Base-by-base conservation (phyloP, 2,797 vertebrate genomes). In the Scolopax rusticola region DNA sequence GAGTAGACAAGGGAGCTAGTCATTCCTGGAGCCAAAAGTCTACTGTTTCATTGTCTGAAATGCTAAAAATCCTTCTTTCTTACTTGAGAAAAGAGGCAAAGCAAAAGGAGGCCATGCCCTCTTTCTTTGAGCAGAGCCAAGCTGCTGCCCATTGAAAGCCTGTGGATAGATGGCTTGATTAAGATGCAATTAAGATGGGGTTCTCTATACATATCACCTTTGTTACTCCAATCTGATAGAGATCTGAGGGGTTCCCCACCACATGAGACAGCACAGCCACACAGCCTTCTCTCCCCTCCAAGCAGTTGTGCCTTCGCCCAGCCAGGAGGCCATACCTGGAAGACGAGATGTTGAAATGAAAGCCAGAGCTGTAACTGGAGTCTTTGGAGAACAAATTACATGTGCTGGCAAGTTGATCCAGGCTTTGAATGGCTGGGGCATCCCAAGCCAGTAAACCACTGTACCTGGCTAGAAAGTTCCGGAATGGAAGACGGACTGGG, bases 391-490 rank as follows among this genome's bases (percentile, higher is more conserved):
- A 57, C 7, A 84, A 77, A 84, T 63, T 36, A 38, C 48, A 23
- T 5, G 28, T 43, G 15, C 32, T 81, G 48, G 33, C 13, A 48
- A 63, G 18, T 77, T 11, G 33, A 41, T 18, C 38, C 79, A 59
- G 87, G 63, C 8, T 78, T 70, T 65, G 7, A 69, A n/a, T 27
- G n/a, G 40, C 81, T 69, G 40, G 64, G 48, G 56, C 32, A 78
- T 47, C 12, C 50, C 71, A 13, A 56, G 38, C 13, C 61, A 67
- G 56, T 24, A 60, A 33, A 38, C 0, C 50, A 59, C 59, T 75
- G 78, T 93, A 99, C 99, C 99, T 99, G 97, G 98, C 97, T 79
- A 99, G 97, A 91, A 99, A 99, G 87, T 90, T 93, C 63, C 81
- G 96, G 93, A 99, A 99, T 25, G 97, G 96, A 36, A 99, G 90